phyloP scores from a whole-genome alignment of 2,888 invertebrate species.

The Bombyx huttoni region DNA sequence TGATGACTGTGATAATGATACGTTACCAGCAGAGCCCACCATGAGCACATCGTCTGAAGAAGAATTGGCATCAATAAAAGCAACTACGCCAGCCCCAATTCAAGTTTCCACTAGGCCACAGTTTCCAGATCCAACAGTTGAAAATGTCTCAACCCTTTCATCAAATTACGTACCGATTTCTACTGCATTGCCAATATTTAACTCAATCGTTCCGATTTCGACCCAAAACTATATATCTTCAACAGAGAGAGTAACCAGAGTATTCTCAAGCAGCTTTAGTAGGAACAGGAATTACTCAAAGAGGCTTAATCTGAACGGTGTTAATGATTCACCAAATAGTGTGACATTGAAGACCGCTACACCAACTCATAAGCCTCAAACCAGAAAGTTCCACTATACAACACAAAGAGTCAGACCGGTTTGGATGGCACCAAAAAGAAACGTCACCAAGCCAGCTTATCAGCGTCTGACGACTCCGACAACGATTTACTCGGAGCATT shows the following conservation, averaged over 20 bases:
- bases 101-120: conserved; percentile 20
- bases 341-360: conserved; percentile 39
- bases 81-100: conserved; percentile 22
- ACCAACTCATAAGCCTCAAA: conserved; percentile 28
- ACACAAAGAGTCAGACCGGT: conserved; percentile 51
- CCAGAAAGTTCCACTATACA: conserved; percentile 49
- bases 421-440: conserved; percentile 56
- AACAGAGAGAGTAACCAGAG: conserved; percentile 32
- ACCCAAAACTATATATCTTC: conserved; percentile 35
- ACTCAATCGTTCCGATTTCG: conserved; percentile 14
- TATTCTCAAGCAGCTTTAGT: conserved; percentile 28
- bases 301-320: conserved; percentile 40
- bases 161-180: conserved; percentile 27
- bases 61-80: conserved; percentile 31
- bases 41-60: conserved; percentile 36
- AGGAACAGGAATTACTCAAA: conserved; percentile 54
- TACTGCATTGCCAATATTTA: conserved; percentile 25
- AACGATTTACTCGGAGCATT: conserved; percentile 58
- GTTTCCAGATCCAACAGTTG: conserved; percentile 19
- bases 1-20: conserved; percentile 57
- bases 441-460: conserved; percentile 28
- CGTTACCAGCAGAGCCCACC: conserved; percentile 33
- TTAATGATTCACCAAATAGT: conserved; percentile 51
- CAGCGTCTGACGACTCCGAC: conserved; percentile 34
- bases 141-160: conserved; percentile 24